Conservation (phyloP, 1,140 invertebrate species). For the Ceratina calcarata region DNA sequence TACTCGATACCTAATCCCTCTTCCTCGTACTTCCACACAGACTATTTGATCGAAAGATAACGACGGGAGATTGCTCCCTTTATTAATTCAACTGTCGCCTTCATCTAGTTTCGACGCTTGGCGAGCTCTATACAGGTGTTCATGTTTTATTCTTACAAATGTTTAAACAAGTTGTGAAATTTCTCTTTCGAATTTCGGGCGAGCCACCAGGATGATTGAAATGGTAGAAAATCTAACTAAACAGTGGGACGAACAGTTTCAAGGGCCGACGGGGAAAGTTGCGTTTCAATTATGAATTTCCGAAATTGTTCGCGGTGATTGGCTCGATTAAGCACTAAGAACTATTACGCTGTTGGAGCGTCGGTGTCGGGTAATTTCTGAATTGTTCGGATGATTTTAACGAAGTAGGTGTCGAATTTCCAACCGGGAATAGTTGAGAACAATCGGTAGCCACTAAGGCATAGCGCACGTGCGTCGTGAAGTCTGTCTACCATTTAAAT, state of each 20-base stretch:
- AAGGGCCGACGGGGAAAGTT: not conserved
- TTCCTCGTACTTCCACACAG: not conserved
- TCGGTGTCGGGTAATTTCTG: not conserved
- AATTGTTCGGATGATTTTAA: constrained; percentile 1
- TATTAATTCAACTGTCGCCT: constrained; percentile 30
- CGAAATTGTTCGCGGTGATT: constrained; percentile 2
- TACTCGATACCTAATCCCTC: constrained; percentile 40
- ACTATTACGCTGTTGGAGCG: not conserved
- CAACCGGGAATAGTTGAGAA: not conserved
- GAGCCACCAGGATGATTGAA: not conserved
- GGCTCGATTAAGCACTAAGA: not conserved
- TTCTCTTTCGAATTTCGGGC: too few relatives aligned
- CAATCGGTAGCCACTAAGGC: not conserved
- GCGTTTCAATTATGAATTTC: constrained; percentile 3
- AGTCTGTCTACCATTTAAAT: too few relatives aligned
- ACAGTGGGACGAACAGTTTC: not conserved
- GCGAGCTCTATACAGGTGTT: too few relatives aligned
- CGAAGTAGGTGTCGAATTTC: not conserved
- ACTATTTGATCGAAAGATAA: constrained; percentile 30
- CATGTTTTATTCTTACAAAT: too few relatives aligned
- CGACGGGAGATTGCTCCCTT: not conserved
- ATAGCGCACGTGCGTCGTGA: not conserved
- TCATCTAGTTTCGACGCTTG: constrained; percentile 3
- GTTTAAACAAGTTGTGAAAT: too few relatives aligned
- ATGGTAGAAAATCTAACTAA: not conserved